Evolutionary conservation across 2,797 vertebrate species (phyloP), one percentile per base, ranked within the genome.

Genomic region (Dipus sagitta): DNA sequence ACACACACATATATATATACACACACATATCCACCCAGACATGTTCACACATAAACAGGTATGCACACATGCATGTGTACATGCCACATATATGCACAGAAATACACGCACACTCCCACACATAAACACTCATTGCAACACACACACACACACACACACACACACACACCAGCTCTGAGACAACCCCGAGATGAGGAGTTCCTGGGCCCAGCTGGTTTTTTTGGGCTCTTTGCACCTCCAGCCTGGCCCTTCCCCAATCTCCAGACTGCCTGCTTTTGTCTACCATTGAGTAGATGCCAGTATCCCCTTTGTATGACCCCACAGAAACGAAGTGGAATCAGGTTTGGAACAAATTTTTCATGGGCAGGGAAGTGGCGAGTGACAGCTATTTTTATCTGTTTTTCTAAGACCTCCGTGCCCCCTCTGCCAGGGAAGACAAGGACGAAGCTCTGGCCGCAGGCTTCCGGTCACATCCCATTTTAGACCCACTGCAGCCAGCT

Each of bases 391-490:
- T 97, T 96, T 96, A 96, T 88, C 82, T 94, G 91, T 94, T 96
- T 96, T 93, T 28, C 94, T 88, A 86, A 94, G 96, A 28, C 95
- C 92, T 95, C 42, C 30, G 24, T 77, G 90, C 76, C 95, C 92
- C 83, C 95, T 95, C 94, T 94, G 95, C 79, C 34, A 75, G 77
- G 90, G 90, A 42, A 86, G 95, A 97, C 96, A 96, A 96, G 96
- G 92, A 67, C 90, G 13, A 71, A 14, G 7, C 86, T 87, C 54
- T 95, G 88, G 91, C 92, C 93, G 32, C 90, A 86, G 75, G 71
- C 92, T 97, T 97, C 97, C 96, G 96, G 95, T 89, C 71, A 84
- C 72, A 54, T 96, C 96, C 96, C 77, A 12, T 94, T 97, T 96
- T 96, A 96, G 97, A 94, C 67, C 72, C 75, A 12, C 3, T 1